Percentiles rank a stretch among this genome's conserved stretches.
phyloP scores from a whole-genome alignment of 1,140 invertebrate species.

The Apis laboriosa region DNA sequence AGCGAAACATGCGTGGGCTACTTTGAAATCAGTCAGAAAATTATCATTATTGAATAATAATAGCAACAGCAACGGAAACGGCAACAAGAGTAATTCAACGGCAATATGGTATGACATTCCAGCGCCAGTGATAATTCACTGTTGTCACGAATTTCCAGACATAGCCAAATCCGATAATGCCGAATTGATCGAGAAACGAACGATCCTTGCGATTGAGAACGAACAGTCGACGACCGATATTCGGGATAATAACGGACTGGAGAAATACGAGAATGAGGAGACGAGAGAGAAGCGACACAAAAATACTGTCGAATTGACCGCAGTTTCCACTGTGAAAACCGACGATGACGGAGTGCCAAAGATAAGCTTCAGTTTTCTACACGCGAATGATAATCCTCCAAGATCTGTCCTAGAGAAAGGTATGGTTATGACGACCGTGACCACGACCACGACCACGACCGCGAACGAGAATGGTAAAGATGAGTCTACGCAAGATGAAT shows the following conservation, averaged over 20 bases:
- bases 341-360: constrained; percentile 73
- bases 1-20: constrained; percentile 68
- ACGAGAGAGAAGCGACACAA: constrained; percentile 63
- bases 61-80: background rate
- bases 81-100: background rate
- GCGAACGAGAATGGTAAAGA: constrained; percentile 1
- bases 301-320: constrained; percentile 73
- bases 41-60: constrained; percentile 22
- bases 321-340: constrained; percentile 68
- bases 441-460: background rate
- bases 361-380: constrained; percentile 76
- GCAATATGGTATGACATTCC: constrained; percentile 74
- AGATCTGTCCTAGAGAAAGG: background rate
- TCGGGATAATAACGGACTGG: no score
- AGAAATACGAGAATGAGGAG: constrained; percentile 48
- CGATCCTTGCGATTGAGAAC: background rate
- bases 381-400: constrained; percentile 50
- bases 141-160: constrained; percentile 64
- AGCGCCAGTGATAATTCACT: constrained; percentile 71
- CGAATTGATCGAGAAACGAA: background rate
- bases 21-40: constrained; percentile 63
- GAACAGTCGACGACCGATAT: background rate
- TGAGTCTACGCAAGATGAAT: constrained; percentile 5
- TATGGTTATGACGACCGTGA: background rate
- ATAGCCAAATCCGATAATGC: background rate